These are phyloP conservation scores for Smutsia temminckii DNA, from an alignment of 2,797 vertebrate genomes.

Conservation along the genomic window DNA sequence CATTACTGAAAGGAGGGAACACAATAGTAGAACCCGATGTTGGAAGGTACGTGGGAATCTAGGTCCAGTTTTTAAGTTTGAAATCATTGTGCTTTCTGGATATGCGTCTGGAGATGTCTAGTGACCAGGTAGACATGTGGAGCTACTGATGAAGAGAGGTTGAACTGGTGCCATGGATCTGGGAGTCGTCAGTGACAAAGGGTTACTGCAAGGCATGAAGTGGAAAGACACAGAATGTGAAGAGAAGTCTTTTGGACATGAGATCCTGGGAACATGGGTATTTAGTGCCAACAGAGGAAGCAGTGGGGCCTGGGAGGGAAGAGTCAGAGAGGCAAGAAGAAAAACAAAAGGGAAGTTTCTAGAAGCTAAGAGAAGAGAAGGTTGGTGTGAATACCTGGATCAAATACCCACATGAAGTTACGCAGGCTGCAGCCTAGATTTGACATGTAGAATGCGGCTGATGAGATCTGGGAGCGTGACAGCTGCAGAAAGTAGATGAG, in stretches of 20 bases:
- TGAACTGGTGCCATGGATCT: neutral
- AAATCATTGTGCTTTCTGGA: neutral
- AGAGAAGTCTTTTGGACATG: neutral
- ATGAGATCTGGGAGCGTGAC: neutral
- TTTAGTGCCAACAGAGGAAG: neutral
- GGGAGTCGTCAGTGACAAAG: neutral
- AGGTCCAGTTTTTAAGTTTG: neutral
- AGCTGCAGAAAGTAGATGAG: neutral
- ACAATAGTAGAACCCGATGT: neutral
- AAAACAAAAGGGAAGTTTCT: neutral
- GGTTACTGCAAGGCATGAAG: neutral
- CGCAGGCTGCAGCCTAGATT: neutral
- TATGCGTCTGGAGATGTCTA: neutral
- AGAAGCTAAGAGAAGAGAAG: neutral
- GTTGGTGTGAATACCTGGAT: neutral
- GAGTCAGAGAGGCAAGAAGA: neutral
- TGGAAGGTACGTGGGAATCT: too few species aligned
- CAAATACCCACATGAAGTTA: neutral
- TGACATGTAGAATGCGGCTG: neutral
- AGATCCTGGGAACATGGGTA: neutral
- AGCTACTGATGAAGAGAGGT: neutral
- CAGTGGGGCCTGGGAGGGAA: too few species aligned
- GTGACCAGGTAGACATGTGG: neutral
- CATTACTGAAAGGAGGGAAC: neutral
- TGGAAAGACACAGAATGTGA: neutral